These are phyloP conservation scores for Amiota communis DNA, from an alignment of 2,888 invertebrate species.

Conservation along the genomic window DNA sequence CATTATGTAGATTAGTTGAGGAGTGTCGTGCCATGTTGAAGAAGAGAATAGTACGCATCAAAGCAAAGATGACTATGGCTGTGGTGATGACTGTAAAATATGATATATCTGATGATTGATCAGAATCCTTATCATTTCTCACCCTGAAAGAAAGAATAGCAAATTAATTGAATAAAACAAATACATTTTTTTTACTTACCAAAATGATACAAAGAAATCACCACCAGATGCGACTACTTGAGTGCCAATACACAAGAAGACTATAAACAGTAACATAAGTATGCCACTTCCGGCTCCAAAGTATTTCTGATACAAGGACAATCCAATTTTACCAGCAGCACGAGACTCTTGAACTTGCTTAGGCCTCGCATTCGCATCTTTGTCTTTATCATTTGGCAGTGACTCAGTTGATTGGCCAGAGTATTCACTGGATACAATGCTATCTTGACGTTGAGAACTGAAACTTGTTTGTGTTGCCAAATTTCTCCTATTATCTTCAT, in stretches of 20 bases:
- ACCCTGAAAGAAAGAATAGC: constrained; percentile 52
- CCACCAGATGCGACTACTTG: constrained; percentile 82
- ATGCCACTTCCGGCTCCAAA: constrained; percentile 81
- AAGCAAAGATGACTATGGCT: constrained; percentile 68
- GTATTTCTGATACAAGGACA: constrained; percentile 79
- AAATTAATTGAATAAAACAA: background rate
- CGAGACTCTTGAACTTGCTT: constrained; percentile 76
- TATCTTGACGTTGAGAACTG: constrained; percentile 63
- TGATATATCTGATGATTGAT: constrained; percentile 69
- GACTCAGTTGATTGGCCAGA: constrained; percentile 40
- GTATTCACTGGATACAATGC: constrained; percentile 68
- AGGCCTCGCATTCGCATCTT: constrained; percentile 62
- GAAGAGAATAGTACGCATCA: constrained; percentile 73
- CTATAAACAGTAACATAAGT: constrained; percentile 76
- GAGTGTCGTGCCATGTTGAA: constrained; percentile 80
- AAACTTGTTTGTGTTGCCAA: constrained; percentile 46
- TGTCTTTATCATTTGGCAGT: constrained; percentile 39
- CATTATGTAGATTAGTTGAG: constrained; percentile 84
- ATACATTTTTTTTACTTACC: constrained; percentile 71
- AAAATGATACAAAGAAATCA: constrained; percentile 86
- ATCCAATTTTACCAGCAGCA: constrained; percentile 78
- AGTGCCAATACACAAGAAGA: constrained; percentile 78
- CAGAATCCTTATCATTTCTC: constrained; percentile 50
- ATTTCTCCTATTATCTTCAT: constrained; percentile 37
- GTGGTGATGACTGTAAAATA: constrained; percentile 74